Percentiles rank a stretch among this genome's conserved stretches.
phyloP scores from a whole-genome alignment of 2,888 invertebrate genomes.

The Phalera bucephala region DNA sequence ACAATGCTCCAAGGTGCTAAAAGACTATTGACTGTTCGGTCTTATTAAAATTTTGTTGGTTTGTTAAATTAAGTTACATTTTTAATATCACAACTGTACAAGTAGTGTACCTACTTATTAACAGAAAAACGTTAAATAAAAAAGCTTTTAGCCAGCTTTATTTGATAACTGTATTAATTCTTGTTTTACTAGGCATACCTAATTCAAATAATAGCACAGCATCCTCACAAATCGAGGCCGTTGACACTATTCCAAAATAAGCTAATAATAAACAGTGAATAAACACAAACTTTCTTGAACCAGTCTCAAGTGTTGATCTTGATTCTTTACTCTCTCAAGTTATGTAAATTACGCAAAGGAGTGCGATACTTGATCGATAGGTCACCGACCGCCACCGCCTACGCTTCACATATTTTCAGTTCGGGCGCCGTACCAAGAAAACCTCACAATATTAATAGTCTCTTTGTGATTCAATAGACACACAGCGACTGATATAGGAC shows the following conservation, averaged over 20 bases:
- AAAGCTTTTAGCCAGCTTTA: not conserved
- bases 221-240: constrained; percentile 33
- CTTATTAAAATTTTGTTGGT: too few species aligned
- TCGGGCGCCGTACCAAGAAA: constrained; percentile 40
- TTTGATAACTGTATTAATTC: not conserved
- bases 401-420: constrained; percentile 48
- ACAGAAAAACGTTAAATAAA: too few species aligned
- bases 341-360: constrained; percentile 76
- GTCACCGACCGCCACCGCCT: constrained; percentile 68
- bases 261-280: constrained; percentile 39
- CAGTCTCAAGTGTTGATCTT: constrained; percentile 68
- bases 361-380: constrained; percentile 70
- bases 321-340: constrained; percentile 69
- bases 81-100: too few species aligned
- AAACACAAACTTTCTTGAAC: constrained; percentile 61
- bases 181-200: too few species aligned
- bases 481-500: constrained; percentile 32
- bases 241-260: constrained; percentile 46
- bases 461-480: constrained; percentile 37
- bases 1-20: too few species aligned
- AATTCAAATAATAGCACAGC: constrained; percentile 7
- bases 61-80: too few species aligned
- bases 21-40: too few species aligned
- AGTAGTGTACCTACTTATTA: not conserved
- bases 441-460: constrained; percentile 39